phyloP scores from a whole-genome alignment of 2,113 vertebrate genomes.

The Hemiscyllium ocellatum region DNA sequence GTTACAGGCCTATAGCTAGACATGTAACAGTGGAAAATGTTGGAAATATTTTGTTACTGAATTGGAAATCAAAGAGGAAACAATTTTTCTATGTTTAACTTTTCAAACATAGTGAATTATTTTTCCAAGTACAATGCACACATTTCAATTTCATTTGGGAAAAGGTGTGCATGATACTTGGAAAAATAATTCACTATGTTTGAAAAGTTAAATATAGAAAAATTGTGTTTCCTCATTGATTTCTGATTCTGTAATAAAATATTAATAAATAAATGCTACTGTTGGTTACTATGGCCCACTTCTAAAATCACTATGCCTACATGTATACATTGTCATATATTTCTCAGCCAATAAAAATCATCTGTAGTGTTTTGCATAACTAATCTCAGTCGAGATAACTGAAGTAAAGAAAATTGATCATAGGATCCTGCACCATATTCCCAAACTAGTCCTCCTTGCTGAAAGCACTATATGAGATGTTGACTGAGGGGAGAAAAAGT shows the following conservation, averaged over 20 bases:
- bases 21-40: background rate
- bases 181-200: background rate
- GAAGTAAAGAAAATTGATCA: background rate
- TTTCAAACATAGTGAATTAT: background rate
- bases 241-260: background rate
- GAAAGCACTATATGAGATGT: background rate
- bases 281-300: background rate
- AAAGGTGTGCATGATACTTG: background rate
- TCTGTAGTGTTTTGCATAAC: background rate
- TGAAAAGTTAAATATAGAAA: background rate
- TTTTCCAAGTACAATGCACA: background rate
- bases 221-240: background rate
- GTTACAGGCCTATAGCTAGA: background rate
- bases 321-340: background rate
- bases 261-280: background rate
- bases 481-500: background rate
- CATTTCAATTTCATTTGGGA: background rate
- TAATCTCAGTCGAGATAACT: background rate
- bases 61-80: background rate
- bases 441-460: background rate
- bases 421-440: background rate
- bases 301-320: background rate
- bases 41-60: background rate
- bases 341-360: background rate
- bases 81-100: background rate